Base-by-base conservation (phyloP, 2,113 vertebrate genomes). In the Pygoscelis antarcticus region DNA sequence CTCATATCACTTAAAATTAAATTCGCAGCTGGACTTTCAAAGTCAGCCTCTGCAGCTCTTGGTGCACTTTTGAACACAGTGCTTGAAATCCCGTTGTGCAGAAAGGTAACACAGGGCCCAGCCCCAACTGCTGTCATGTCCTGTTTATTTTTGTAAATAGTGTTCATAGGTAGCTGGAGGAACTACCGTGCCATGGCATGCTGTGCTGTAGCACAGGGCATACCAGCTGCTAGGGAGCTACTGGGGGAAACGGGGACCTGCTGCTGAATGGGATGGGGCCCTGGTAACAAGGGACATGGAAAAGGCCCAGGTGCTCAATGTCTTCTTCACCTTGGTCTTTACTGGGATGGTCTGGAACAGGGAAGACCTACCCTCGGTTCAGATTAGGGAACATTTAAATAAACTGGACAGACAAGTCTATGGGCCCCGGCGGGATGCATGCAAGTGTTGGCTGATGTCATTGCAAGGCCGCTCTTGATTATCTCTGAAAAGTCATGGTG, bases 21-120 rank as follows among this genome's bases (percentile, higher is more conserved):
- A 88, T 93, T 93, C 3, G 1, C 88, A 92, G 72, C 80, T 90
- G 89, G 88, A 94, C 95, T 91, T 91, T 68, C 78, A 64, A 81
- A 95, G 79, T 55, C 87, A 86, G 55, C 66, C 64, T 90, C 90
- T 80, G 79, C 58, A 86, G 58, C 78, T 91, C 91, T n/a, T 30
- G 36, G 38, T 77, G 64, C 60, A 68, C 83, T 91, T 93, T 52
- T 94, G 93, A 60, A 44, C 26, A 4, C 25, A 0, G 49, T 70
- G 89, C 74, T 76, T 65, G 87, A 93, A 91, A 85, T 83, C 79
- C 70, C 2, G 0, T 69, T 49, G 49, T 47, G 62, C 75, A 87
- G 91, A 77, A 69, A 90, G 89, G 83, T 36, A 92, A 26, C 22
- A 9, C 36, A 54, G 80, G 83, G 64, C 76, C 70, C 91, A 91